Evolutionary conservation across 53 echinoderm and acorn worm genomes (phyloP), one percentile per base, ranked within the genome.

Genomic region (Henricia sp.): DNA sequence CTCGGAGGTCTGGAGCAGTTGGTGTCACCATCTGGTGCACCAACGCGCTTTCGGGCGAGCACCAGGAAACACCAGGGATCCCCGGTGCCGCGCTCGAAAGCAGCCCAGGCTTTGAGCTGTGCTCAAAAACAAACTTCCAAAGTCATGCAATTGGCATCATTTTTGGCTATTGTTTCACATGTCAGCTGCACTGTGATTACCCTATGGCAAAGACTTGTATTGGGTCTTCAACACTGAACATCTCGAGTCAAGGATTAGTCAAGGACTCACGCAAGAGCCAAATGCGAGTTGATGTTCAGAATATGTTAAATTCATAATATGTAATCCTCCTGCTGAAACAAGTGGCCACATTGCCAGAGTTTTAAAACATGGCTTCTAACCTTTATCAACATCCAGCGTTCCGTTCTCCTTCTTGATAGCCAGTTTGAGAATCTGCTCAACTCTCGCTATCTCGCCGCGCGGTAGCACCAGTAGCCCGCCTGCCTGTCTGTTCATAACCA

Each of bases 381-480:
- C 87, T 43, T 85, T 85, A 26, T 89, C 90, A 20, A 82, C 91
- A 70, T 86, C 86, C 62, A 92, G 82, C 23, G 87, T 85, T 27
- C 99, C 99, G 41, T 95, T 88, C 72, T 99, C 99, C 51, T 99
- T 99, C 84, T 99, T 92, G 11, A 92, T 90, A 0, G 99, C 95
- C 53, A 94, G 68, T 46, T 90, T 89, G 9, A 97, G 55, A 30
- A 99, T 88, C 72, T 90, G 85, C 38, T 99, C 94, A 2, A 97
- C 86, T 30, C 99, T 67, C 62, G 85, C 72, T 43, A 92, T 90
- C 67, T 97, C 99, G 8, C 59, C 54, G 8, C 82, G 83, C 0
- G 92, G 89, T 50, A 97, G 82, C 16, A 58, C 71, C 77, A 87
- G 82, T 25, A 92, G 55, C 71, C 92, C 99, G 14, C 89, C 91